Conservation (phyloP, 2,888 invertebrate genomes). For the Catonia carolina region DNA sequence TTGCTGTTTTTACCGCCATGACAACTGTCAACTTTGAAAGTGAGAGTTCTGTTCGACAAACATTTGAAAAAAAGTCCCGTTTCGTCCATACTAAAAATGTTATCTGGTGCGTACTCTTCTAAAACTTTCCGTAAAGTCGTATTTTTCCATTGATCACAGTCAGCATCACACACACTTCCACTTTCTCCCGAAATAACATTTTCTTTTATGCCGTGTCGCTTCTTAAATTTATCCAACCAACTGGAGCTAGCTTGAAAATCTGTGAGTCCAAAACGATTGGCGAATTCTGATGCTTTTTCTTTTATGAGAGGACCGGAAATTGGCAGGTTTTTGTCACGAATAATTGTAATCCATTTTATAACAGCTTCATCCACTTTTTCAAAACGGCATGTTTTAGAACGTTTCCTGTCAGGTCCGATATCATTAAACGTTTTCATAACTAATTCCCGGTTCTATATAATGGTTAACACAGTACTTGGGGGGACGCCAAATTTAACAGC, state of each 20-base stretch:
- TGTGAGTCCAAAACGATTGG: too few species aligned
- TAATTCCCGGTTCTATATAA: too few species aligned
- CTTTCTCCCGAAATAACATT: not conserved
- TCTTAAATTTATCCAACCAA: not conserved
- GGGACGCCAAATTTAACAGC: too few species aligned
- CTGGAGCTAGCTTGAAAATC: too few species aligned
- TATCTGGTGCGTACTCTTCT: not conserved
- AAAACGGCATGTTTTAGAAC: not conserved
- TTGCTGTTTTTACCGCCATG: conserved; percentile 2
- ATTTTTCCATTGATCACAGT: too few species aligned
- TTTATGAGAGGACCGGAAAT: too few species aligned
- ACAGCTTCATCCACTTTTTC: not conserved
- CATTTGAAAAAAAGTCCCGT: not conserved
- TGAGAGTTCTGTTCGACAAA: not conserved
- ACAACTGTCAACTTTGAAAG: conserved; percentile 8
- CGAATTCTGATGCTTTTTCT: too few species aligned
- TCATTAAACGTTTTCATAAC: too few species aligned
- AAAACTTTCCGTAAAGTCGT: not conserved
- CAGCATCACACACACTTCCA: too few species aligned
- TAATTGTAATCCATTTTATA: not conserved
- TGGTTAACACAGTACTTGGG: too few species aligned
- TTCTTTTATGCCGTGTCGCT: not conserved
- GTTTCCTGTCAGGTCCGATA: too few species aligned
- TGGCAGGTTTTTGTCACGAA: not conserved
- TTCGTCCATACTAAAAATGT: conserved; percentile 11